Evolutionary conservation across 1,140 invertebrate genomes (phyloP), one percentile per base, ranked within the genome.

Genomic region (Conus ventricosus): DNA sequence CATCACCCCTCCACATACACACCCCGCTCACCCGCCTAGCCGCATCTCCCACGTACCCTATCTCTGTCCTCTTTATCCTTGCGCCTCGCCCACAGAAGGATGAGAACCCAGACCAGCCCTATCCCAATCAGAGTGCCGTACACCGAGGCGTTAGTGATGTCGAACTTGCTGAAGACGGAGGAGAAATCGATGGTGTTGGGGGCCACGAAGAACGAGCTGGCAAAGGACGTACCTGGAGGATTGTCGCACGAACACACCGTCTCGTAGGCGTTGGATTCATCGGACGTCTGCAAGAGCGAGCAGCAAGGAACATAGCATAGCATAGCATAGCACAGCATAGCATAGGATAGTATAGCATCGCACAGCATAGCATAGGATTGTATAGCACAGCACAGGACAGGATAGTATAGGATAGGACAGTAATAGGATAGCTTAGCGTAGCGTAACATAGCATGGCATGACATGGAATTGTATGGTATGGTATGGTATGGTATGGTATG

Each of bases 121-220:
- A 96, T 93, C n/a, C 94, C 89, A 86, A 96, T 95, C 20, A 96
- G 93, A 7, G 95, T 95, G 5, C 85, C 90, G 76, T 94, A 92
- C 2, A 95, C 94, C 3, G 93, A 91, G n/a, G 94, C 92, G 85
- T 94, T 25, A 93, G 88, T 87, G 90, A 91, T 15, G 87, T 88
- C 87, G 85, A 95, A 94, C 85, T 93, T 92, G 39, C 89, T 88
- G 91, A 96, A 96, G 1, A 96, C 95, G 76, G 96, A 96, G 10
- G 88, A 91, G 90, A 96, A 96, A 91, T 96, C 95, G 8, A 96
- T 96, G 15, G 95, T 95, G 89, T 96, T 96, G 5, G 96, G 96
- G 83, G 94, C 93, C 1, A 96, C 95, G 87, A 96, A 95, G 89
- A 96, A 96, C 11, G 90, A 87, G 84, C 89, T 91, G 81, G 85